A percentile compares a stretch with the other conserved stretches of the same genome.
phyloP scores from a whole-genome alignment of 92 coral and sea anemone genomes.

The Metridium senile region DNA sequence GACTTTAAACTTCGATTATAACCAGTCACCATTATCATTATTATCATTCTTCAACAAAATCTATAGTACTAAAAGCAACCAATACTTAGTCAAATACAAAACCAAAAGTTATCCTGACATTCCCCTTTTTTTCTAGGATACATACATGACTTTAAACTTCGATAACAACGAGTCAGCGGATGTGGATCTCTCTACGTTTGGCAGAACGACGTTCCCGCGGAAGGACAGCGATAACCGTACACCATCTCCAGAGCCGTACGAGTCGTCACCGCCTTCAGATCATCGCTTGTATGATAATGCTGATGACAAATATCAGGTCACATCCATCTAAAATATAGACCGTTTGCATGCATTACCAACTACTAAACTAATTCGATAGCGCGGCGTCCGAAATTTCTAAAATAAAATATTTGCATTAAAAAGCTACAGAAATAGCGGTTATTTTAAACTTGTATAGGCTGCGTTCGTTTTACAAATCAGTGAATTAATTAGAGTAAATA shows the following conservation, averaged over 20 bases:
- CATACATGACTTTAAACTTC: slow-evolving; percentile 19
- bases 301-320: slow-evolving; percentile 49
- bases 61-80: no score
- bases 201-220: slow-evolving; percentile 17
- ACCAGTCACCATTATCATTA: no score
- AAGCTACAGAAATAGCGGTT: neutral
- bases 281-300: slow-evolving; percentile 32
- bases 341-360: neutral
- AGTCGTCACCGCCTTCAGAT: slow-evolving; percentile 66
- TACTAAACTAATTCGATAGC: neutral
- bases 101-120: neutral
- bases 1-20: slow-evolving; percentile 15
- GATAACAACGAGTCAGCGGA: slow-evolving; percentile 28
- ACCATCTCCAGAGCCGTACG: slow-evolving; percentile 73
- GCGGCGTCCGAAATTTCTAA: neutral
- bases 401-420: neutral
- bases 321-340: slow-evolving; percentile 34
- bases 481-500: neutral
- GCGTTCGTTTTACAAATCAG: neutral
- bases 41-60: no score
- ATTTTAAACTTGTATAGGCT: neutral
- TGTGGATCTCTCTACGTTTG: slow-evolving; percentile 13
- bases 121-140: neutral
- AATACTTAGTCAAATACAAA: neutral
- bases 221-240: slow-evolving; percentile 42